Conservation (phyloP, 2,113 vertebrate genomes). For the Sceloporus undulatus region DNA sequence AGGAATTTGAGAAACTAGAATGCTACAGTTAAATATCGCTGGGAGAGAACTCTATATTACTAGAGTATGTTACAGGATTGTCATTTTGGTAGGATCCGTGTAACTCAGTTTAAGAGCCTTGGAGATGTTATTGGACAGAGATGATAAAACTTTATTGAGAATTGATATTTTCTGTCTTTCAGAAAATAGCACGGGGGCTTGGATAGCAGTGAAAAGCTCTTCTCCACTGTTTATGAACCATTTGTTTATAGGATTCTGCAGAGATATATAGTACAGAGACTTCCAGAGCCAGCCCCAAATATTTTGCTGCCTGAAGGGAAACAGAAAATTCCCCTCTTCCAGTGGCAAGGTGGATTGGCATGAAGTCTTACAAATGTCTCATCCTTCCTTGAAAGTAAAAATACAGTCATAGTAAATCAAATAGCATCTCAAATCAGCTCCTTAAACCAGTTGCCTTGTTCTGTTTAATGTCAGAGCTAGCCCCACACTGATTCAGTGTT, state of each 20-base stretch:
- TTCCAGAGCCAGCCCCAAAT: neutral
- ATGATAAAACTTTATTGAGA: neutral
- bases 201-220: neutral
- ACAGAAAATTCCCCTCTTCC: neutral
- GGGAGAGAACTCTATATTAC: constrained; percentile 32
- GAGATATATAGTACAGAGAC: neutral
- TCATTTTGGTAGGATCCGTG: neutral
- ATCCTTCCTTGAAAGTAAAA: neutral
- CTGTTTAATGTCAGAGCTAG: neutral
- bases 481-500: neutral
- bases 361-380: neutral
- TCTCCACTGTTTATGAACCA: neutral
- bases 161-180: neutral
- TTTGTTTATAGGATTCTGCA: neutral
- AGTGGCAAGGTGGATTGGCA: neutral
- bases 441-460: no score
- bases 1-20: constrained; percentile 43
- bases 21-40: constrained; percentile 33
- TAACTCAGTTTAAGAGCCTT: neutral
- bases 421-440: neutral
- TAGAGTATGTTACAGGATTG: constrained; percentile 41
- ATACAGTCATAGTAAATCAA: neutral
- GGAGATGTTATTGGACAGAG: neutral
- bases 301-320: neutral
- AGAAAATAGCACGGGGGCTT: neutral